Evolutionary conservation across 2,113 vertebrate species (phyloP).

Genomic region (Cyanistes caeruleus): DNA sequence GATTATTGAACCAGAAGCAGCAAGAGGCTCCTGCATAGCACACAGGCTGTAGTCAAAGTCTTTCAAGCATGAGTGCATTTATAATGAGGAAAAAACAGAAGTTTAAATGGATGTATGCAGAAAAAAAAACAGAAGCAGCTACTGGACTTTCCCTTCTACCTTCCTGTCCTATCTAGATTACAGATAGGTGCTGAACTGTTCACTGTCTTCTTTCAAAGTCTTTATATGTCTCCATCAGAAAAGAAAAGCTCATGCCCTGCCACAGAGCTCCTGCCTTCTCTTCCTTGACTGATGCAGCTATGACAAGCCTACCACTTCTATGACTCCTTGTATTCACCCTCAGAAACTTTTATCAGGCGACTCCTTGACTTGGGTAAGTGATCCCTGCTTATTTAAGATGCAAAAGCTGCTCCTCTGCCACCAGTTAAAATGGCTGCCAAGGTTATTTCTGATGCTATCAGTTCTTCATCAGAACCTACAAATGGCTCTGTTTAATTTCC

Average conservation of each 20-base stretch:
- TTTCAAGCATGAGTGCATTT: neutral
- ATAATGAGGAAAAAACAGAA: neutral
- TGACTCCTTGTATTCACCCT: neutral
- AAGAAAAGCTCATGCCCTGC: neutral
- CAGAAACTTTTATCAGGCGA: neutral
- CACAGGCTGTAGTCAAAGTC: neutral
- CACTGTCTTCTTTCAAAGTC: neutral
- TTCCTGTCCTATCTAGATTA: neutral
- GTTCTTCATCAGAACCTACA: neutral
- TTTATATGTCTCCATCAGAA: neutral
- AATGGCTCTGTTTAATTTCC: neutral
- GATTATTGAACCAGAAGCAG: neutral
- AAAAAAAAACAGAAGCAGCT: neutral
- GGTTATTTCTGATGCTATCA: neutral
- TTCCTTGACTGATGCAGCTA: neutral
- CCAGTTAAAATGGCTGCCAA: neutral
- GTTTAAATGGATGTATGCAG: neutral
- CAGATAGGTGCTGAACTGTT: neutral
- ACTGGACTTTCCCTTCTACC: neutral
- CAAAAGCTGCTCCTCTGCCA: neutral
- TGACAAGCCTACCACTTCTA: neutral
- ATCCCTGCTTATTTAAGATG: neutral
- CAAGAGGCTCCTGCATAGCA: rapidly evolving
- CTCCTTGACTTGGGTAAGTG: neutral
- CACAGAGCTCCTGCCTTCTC: neutral